A percentile compares a stretch with the other conserved stretches of the same genome.
phyloP scores from a whole-genome alignment of 2,113 vertebrate genomes.

The Gnathochromis pfefferi region DNA sequence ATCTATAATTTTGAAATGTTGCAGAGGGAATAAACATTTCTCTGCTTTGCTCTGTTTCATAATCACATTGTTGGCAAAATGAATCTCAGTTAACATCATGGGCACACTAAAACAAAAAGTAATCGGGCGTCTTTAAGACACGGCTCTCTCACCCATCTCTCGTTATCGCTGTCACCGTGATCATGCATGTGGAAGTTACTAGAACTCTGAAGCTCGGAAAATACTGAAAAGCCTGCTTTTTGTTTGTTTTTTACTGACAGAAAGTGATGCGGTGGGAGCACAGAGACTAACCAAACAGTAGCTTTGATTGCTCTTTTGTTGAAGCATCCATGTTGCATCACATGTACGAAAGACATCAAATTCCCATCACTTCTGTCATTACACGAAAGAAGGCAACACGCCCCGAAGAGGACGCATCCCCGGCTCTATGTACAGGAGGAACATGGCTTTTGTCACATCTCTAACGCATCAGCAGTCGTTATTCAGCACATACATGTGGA shows the following conservation, averaged over 20 bases:
- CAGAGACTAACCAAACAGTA: neutral
- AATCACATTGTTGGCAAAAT: neutral
- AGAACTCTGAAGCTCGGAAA: neutral
- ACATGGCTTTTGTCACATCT: conserved; percentile 58
- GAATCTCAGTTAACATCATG: neutral
- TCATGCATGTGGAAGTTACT: conserved; percentile 26
- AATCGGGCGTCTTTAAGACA: neutral
- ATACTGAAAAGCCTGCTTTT: neutral
- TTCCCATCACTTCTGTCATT: neutral
- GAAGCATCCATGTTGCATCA: conserved; percentile 35
- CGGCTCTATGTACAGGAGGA: conserved; percentile 45
- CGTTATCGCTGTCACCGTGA: neutral
- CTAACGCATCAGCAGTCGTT: neutral
- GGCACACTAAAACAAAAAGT: neutral
- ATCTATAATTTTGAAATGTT: neutral
- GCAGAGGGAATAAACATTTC: neutral
- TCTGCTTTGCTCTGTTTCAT: neutral
- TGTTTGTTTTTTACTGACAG: neutral
- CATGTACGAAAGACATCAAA: conserved; percentile 27
- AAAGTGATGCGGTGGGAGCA: neutral
- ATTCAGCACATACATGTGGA: neutral
- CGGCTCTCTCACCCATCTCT: neutral
- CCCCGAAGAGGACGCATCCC: conserved; percentile 22
- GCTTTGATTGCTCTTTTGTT: conserved; percentile 13
- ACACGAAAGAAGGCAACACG: conserved; percentile 37